Evolutionary conservation across 2,888 invertebrate genomes (phyloP), one percentile per base, ranked within the genome.

Genomic region (Stenoptilia bipunctidactyla): DNA sequence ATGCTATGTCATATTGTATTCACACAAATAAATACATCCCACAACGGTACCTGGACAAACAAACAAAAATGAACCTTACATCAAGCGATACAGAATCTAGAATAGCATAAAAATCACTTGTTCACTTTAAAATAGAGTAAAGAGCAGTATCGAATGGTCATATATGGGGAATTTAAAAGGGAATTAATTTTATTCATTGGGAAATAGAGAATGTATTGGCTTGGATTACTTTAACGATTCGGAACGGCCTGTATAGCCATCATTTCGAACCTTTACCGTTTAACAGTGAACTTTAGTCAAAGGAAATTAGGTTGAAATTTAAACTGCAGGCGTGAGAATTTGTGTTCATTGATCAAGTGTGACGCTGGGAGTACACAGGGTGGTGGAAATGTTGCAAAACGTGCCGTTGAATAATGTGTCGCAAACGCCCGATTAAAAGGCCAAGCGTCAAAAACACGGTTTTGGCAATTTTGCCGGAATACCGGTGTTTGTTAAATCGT

Each of bases 401-500:
- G 79, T 83, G 82, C 61, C 71, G 58, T 69, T 80, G 83, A 83
- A 83, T 83, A 83, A 83, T 82, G 74, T 64, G 68, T 68, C 76
- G 70, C 72, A 69, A 76, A 77, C 71, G 71, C 71, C 61, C 80
- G 80, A 80, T 83, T 82, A 82, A 77, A 13, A 14, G 34, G n/a
- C 30, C 30, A 30, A 10, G 30, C 42, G 44, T 45, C 43, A 45
- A 40, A 38, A 34, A 12, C 13, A 15, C 9, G 33, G 35, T 15
- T 35, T 15, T 6, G 35, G 15, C 33, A 33, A 13, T 13, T 13
- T 33, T n/a, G n/a, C n/a, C n/a, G n/a, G n/a, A n/a, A n/a, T n/a
- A n/a, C n/a, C n/a, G n/a, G n/a, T n/a, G n/a, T n/a, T n/a, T n/a
- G n/a, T n/a, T n/a, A n/a, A n/a, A n/a, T n/a, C n/a, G n/a, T n/a